Evolutionary conservation across 2,113 vertebrate genomes (phyloP), one percentile per base, ranked within the genome.

Genomic region (Grammomys surdaster): DNA sequence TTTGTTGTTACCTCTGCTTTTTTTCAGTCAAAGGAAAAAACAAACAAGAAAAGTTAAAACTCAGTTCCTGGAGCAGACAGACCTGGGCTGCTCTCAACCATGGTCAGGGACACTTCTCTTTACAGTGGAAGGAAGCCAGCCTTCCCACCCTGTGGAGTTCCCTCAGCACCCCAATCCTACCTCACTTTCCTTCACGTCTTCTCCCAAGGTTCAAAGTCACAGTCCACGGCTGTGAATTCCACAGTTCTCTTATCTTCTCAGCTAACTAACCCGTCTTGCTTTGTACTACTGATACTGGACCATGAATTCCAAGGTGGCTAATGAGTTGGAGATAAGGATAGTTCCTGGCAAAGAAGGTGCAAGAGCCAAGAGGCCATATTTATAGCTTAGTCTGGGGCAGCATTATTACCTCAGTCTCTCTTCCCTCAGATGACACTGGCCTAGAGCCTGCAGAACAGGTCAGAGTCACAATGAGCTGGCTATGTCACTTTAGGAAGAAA

Each of bases 401-500:
- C 1, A 7, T 72, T 12, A 7, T 72, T 12, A 31, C 10, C 43
- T 56, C 76, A 77, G 1, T 17, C 28, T 3, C 13, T 8, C 16
- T 86, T 43, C n/a, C 33, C 12, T 77, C 36, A 7, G 4, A 1
- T 14, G 48, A 43, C 11, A 1, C 14, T 8, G 6, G 51, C 33
- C 13, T 22, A 40, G 2, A 67, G 19, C n/a, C 20, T n/a, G 2
- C 12, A 48, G 43, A 12, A 22, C 11, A 26, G 43, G 7, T 4
- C 0, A 2, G 26, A 13, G 9, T 51, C 72, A 28, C 54, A 28
- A 26, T 3, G 6, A 40, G n/a, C 54, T 19, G 1, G 0, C 26
- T 80, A 7, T 70, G 33, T 86, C 48, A 22, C 40, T 12, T 10
- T n/a, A 60, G 16, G 16, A 33, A 20, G 28, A 4, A 26, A 80